Base-by-base conservation (phyloP, 2,797 vertebrate species). In the Spinus olivaceus region DNA sequence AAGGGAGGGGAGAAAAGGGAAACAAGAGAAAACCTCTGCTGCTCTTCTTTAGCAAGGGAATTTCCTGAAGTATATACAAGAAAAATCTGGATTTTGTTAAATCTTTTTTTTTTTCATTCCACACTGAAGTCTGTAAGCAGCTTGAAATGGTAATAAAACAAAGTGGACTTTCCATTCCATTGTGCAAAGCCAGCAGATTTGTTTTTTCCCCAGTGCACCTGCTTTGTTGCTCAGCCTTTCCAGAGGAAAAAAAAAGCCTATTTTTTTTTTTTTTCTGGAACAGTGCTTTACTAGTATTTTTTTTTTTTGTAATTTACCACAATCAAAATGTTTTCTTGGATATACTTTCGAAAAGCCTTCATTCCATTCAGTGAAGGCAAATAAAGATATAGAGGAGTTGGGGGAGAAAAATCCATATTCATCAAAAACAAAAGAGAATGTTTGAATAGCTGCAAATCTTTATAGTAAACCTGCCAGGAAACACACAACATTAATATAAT, bases 151-250 rank as follows among this genome's bases (percentile, higher is more conserved):
- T 90, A 92, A 81, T 93, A 94, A 95, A 91, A 88, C 51, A 35
- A 90, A 95, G 59, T 92, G 72, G 77, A 91, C 88, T 94, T 92
- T 92, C 85, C 2, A 6, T 88, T 93, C 73, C 51, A 44, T 88
- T 94, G 70, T 94, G 89, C 79, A 91, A 87, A 94, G 66, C 84
- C 84, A 95, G 88, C 88, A 96, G 65, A 96, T 93, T 51, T 90
- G 63, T 66, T 96, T 95, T 61, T 95, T 84, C 70, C 54, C 39
- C 37, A 61, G 30, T 89, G 60, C 92, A 96, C 94, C 93, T 95
- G 94, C 67, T 92, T 93, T 82, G 64, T 88, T 92, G 64, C 67
- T 93, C 49, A 95, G 53, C 27, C 64, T 84, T 93, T 94, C 64
- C 27, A 78, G 57, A 81, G 32, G n/a, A 41, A 51, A 32, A 12